phyloP scores from a whole-genome alignment of 2,888 invertebrate species.

The Drosophila pullipes region DNA sequence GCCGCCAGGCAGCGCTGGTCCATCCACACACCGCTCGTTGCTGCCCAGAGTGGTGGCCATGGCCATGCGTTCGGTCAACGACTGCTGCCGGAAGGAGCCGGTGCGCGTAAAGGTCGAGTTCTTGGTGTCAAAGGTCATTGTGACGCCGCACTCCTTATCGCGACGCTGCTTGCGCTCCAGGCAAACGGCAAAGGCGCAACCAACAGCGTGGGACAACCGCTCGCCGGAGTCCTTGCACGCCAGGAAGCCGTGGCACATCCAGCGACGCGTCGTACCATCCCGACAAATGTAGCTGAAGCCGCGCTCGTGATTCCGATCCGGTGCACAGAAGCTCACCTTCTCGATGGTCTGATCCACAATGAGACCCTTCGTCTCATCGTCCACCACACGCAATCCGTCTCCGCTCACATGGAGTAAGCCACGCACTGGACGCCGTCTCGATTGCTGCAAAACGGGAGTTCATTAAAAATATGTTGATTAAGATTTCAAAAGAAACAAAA shows the following conservation, averaged over 20 bases:
- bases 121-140: constrained; percentile 95
- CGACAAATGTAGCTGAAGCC: constrained; percentile 99
- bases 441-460: constrained; percentile 88
- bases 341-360: constrained; percentile 99
- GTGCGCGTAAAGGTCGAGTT: constrained; percentile 96
- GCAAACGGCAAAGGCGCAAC: constrained; percentile 99
- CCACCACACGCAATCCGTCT: constrained; percentile 98
- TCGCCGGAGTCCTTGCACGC: constrained; percentile 98
- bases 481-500: neutral
- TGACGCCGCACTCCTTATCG: constrained; percentile 97
- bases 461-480: neutral
- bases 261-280: constrained; percentile 98
- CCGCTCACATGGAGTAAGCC: constrained; percentile 96
- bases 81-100: constrained; percentile 95
- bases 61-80: constrained; percentile 91
- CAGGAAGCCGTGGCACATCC: constrained; percentile 99
- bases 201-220: constrained; percentile 98
- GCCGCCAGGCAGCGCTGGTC: constrained; percentile 50
- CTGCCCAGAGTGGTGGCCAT: constrained; percentile 86
- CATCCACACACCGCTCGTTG: constrained; percentile 86
- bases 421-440: constrained; percentile 94
- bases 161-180: constrained; percentile 98
- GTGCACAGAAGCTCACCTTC: constrained; percentile 99
- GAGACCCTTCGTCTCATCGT: constrained; percentile 99
- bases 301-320: constrained; percentile 98